Evolutionary conservation across 2,797 vertebrate species (phyloP), one percentile per base, ranked within the genome.

Genomic region (Odontamblyopus lacepedii): DNA sequence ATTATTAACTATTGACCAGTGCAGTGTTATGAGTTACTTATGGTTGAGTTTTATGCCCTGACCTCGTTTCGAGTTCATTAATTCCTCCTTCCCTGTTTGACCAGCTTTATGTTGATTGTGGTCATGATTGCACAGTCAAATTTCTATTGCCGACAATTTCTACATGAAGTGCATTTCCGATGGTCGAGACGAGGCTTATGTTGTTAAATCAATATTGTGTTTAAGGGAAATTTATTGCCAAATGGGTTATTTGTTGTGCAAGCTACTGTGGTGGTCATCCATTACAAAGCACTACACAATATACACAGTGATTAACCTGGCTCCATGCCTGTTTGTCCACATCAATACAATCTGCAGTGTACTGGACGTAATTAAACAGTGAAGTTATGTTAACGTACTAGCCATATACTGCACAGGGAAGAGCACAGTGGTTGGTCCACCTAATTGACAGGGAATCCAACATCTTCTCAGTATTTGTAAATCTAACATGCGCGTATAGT

Each of bases 201-300:
- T 67, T 67, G 44, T 32, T 32, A 53, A 53, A 67, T 51, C 64
- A 30, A 67, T 67, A 53, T 67, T 67, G 64, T 53, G 48, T 67
- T 67, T 51, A 67, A 67, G 48, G 27, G 64, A 67, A 19, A 67
- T 67, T 67, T 67, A 67, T 67, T 51, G 44, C 64, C 64, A 67
- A 32, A 65, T 16, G 15, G 41, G 63, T 65, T 65, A 65, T 50
- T 9, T 15, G 23, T 48, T 27, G n/a, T 50, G 63, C 41, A 41
- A 48, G 63, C 63, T 48, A 65, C 38, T 50, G 63, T 44, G 62
- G n/a, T 50, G 62, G 62, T 63, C 23, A 48, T 48, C 63, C 23
- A 50, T 65, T 65, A 50, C 41, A 65, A 65, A 29, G 35, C 63
- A 53, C 48, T 67, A n/a, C 27, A 53, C 64, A 51, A 67, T 30